Evolutionary conservation across 2,797 vertebrate species (phyloP), one percentile per base, ranked within the genome.

Genomic region (Liparis tanakae): DNA sequence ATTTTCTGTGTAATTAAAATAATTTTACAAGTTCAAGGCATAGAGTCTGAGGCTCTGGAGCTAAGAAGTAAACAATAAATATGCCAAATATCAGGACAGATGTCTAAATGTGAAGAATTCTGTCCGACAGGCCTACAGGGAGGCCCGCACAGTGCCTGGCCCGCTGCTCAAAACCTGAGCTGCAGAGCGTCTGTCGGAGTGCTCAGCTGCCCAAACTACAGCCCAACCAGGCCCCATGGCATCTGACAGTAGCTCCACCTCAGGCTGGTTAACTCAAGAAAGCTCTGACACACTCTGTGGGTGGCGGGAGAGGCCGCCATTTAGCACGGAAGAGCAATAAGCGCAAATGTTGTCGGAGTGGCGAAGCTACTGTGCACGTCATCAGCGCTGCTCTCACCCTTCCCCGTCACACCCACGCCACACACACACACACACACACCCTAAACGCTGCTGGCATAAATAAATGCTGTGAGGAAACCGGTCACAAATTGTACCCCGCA

Each of bases 121-220:
- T 84, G 84, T 86, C 56, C 55, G 50, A 81, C 80, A 77, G 83
- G 83, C 72, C 88, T 81, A 68, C 60, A 51, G 85, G 79, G 83
- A 88, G 57, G 70, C 25, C 34, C 74, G 64, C 6, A 37, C 57
- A 30, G 71, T 37, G 58, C 69, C 85, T 84, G 81, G 85, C 83
- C 67, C 4, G 62, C 76, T 80, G 64, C 76, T 81, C 57, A 43
- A 76, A 89, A 89, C 83, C 87, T 76, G 74, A 72, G 70, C 70
- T 79, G 72, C 72, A 72, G 75, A 87, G 83, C 57, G 71, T 87
- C 86, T 89, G 89, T 76, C 15, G 25, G 25, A 6, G 39, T 1
- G 80, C 87, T 85, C 83, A 89, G 74, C 78, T 76, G 88, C 86
- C 89, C 89, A 92, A 90, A 87, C 81, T 83, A 78, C 85, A 85